Base-by-base conservation (phyloP, 1,140 invertebrate genomes). In the Penaeus chinensis region DNA sequence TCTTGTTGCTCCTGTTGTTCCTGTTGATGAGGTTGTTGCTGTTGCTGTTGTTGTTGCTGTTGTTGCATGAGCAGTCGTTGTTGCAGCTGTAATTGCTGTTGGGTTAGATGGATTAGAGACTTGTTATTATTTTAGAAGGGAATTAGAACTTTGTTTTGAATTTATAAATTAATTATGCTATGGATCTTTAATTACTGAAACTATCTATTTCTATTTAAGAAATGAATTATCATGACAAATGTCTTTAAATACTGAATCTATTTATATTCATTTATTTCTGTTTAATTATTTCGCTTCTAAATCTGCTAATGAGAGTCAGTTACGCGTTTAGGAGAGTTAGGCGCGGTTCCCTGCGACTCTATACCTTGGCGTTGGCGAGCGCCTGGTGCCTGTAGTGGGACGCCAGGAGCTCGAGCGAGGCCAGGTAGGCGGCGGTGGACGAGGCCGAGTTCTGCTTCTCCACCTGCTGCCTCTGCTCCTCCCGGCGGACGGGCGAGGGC, bases 301-400 rank as follows among this genome's bases (percentile, higher is more conserved):
- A 42, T 8, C 22, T n/a, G 32, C 18, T 18, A 60, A 22, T 47
- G 18, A 22, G 16, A 13, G 60, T 2, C 3, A 16, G 42, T 81
- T 10, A 13, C 18, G 42, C 24, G 22, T 20, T n/a, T 62, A 5
- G 10, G 11, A n/a, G 69, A 54, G 22, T 27, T 61, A 85, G 18
- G 13, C 7, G 13, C 47, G 24, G 11, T 61, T n/a, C 13, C 24
- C 13, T 77, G 47, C 3, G 8, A 42, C n/a, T 54, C 32, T 61
- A 62, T 65, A 90, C 90, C 88, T 90, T 90, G 32, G 88, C 90
- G 65, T 90, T 90, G 20, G 85, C 82, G 37, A 90, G 85, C 18
- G 90, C 90, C 63, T 90, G 87, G 65, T 89, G 85, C 24, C 88
- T 65, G 83, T 90, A 89, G 85, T 90, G 90, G 19, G 90, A 89